phyloP scores from a whole-genome alignment of 2,797 vertebrate species.

The Chelon auratus region DNA sequence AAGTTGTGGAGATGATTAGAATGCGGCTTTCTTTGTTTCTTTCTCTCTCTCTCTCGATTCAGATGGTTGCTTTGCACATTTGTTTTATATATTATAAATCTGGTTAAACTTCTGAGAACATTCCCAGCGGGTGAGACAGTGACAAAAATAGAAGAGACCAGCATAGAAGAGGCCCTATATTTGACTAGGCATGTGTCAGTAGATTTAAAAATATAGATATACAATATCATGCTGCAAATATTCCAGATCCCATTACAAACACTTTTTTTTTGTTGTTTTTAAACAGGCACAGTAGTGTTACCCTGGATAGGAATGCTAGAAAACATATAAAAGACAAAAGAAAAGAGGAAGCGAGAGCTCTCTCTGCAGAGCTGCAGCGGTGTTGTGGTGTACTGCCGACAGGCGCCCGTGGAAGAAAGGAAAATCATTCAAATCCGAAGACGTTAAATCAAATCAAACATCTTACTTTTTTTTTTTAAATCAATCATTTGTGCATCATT shows the following conservation, averaged over 20 bases:
- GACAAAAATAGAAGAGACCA: conserved; percentile 67
- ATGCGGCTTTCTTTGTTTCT: not conserved
- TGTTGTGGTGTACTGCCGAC: conserved; percentile 70
- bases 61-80: conserved; percentile 11
- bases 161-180: conserved; percentile 54
- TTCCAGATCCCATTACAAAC: conserved; percentile 81
- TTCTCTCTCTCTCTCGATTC: not conserved
- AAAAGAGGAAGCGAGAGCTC: conserved; percentile 50
- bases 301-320: conserved; percentile 87
- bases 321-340: conserved; percentile 75
- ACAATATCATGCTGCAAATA: conserved; percentile 74
- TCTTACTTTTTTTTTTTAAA: conserved; percentile 80
- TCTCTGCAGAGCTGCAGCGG: conserved; percentile 67
- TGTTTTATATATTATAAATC: conserved; percentile 6
- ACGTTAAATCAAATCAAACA: conserved; percentile 85
- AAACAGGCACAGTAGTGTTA: conserved; percentile 92
- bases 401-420: conserved; percentile 53
- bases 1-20: conserved; percentile 8
- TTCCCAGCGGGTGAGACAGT: conserved; percentile 38
- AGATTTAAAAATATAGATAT: conserved; percentile 79
- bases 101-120: conserved; percentile 29
- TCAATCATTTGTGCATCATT: conserved; percentile 85
- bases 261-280: conserved; percentile 67
- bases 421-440: conserved; percentile 40
- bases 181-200: conserved; percentile 69